These are phyloP conservation scores for Ptyas mucosa DNA, from an alignment of 2,113 vertebrate genomes.

Conservation along the genomic window DNA sequence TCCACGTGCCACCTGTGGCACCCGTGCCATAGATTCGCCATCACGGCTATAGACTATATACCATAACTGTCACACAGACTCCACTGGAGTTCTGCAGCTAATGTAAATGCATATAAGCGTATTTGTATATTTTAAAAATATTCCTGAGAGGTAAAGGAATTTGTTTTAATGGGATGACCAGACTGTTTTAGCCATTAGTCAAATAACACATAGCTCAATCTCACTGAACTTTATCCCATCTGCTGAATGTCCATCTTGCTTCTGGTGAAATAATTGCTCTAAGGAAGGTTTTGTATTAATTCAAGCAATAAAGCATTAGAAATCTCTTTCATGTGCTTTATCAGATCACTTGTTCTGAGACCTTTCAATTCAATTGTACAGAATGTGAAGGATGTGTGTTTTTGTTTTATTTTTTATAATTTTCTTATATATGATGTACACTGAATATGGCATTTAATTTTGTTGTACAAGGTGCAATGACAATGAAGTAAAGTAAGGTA, in stretches of 20 bases:
- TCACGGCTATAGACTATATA: background rate
- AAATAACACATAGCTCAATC: background rate
- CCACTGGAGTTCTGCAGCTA: background rate
- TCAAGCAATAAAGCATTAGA: constrained; percentile 47
- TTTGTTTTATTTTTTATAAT: too few species aligned
- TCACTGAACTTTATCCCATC: background rate
- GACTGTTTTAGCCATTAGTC: constrained; percentile 9
- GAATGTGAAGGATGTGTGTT: too few species aligned
- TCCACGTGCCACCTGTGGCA: too few species aligned
- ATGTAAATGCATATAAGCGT: background rate
- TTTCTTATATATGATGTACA: too few species aligned
- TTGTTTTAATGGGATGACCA: background rate
- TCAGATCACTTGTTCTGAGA: constrained; percentile 8
- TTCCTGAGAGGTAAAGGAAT: background rate
- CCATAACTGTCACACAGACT: background rate
- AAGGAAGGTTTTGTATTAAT: constrained; percentile 37
- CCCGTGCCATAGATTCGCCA: too few species aligned
- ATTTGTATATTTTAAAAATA: background rate
- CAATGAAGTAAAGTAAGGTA: too few species aligned
- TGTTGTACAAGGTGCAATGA: too few species aligned
- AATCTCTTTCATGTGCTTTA: constrained; percentile 20
- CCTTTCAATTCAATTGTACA: background rate
- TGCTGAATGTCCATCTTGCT: constrained; percentile 24
- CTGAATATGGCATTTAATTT: too few species aligned
- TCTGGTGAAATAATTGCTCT: background rate